These are phyloP conservation scores for Corvus cornix DNA, from an alignment of 2,113 vertebrate species.

Conservation along the genomic window DNA sequence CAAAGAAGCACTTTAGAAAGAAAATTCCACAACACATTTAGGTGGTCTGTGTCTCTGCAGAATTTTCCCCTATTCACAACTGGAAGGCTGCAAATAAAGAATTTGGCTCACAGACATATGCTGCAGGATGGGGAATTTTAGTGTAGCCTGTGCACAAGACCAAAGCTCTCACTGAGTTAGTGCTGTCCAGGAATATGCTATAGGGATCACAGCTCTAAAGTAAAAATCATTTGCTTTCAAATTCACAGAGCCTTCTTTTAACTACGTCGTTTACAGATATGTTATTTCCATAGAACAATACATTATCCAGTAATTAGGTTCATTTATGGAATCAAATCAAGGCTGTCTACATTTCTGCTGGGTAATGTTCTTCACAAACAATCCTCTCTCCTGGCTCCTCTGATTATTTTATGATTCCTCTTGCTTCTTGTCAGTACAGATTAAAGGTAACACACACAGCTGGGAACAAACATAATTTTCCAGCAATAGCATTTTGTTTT, in stretches of 20 bases:
- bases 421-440: slow-evolving; percentile 72
- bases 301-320: slow-evolving; percentile 55
- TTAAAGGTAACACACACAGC: slow-evolving; percentile 75
- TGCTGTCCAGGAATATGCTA: background rate
- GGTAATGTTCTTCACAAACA: slow-evolving; percentile 64
- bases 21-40: background rate
- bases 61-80: background rate
- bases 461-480: slow-evolving; percentile 77
- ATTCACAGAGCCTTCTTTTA: background rate
- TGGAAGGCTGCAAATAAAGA: background rate
- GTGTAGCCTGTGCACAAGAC: background rate
- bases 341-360: slow-evolving; percentile 66
- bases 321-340: slow-evolving; percentile 61
- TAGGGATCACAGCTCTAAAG: background rate
- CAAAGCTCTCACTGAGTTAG: background rate
- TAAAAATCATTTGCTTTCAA: background rate
- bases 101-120: background rate
- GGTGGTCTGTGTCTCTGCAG: background rate
- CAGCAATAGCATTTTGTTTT: slow-evolving; percentile 77
- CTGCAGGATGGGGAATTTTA: background rate
- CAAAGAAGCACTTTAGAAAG: background rate
- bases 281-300: slow-evolving; percentile 15
- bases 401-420: slow-evolving; percentile 72
- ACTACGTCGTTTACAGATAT: background rate
- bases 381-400: slow-evolving; percentile 47